A percentile compares a stretch with the other conserved stretches of the same genome.
These are phyloP conservation scores for Aldabrachelys gigantea DNA, from an alignment of 2,113 vertebrate species.

Conservation along the genomic window DNA sequence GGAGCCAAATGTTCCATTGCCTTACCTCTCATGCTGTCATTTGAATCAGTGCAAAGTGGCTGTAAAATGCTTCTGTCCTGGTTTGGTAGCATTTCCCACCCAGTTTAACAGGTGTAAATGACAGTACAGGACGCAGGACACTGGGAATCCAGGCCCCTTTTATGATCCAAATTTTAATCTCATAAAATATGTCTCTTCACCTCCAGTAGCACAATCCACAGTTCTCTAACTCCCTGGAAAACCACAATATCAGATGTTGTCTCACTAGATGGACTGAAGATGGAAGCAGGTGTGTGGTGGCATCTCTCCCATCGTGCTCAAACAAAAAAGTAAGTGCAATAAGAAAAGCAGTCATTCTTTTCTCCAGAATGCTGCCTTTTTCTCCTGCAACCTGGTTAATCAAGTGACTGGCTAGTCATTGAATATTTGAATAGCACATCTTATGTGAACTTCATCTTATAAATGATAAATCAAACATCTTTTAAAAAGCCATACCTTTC, in stretches of 20 bases:
- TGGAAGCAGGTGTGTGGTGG: not conserved
- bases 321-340: not conserved
- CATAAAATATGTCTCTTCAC: not conserved
- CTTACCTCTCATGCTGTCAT: accelerated
- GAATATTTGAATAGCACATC: slow-evolving; percentile 30
- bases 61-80: not conserved
- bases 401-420: not conserved
- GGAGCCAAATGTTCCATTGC: accelerated
- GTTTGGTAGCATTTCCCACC: not conserved
- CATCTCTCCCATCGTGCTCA: not conserved
- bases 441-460: slow-evolving; percentile 5
- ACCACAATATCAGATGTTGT: not conserved
- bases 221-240: not conserved
- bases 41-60: accelerated
- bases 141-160: not conserved
- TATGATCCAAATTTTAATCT: not conserved
- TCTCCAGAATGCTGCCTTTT: not conserved
- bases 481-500: slow-evolving; percentile 44
- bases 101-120: not conserved
- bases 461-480: slow-evolving; percentile 50
- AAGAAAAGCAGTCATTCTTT: not conserved
- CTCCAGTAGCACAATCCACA: not conserved
- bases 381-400: not conserved
- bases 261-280: not conserved
- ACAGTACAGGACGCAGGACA: not conserved